Evolutionary conservation across 1,140 invertebrate species (phyloP).

Genomic region (Lasioglossum baleicum): DNA sequence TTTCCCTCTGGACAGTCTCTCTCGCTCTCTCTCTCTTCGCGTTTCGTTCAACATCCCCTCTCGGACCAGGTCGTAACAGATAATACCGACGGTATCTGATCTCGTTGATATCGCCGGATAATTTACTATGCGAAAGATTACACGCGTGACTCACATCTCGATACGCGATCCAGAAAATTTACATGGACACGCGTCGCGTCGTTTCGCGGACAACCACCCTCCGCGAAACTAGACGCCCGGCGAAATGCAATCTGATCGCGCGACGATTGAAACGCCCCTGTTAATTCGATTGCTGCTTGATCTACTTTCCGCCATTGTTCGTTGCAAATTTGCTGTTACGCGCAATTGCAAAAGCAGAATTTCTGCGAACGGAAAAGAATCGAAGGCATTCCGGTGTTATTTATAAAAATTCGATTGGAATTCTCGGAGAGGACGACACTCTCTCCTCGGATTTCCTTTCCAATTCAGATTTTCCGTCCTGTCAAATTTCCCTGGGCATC

Average conservation of each 20-base stretch:
- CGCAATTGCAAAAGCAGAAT: too few relatives aligned
- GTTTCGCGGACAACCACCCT: too few relatives aligned
- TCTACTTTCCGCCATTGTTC: too few relatives aligned
- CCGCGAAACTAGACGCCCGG: too few relatives aligned
- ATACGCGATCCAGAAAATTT: conserved; percentile 27
- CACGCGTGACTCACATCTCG: conserved; percentile 57
- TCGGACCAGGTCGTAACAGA: conserved; percentile 46
- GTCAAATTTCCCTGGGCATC: conserved; percentile 3
- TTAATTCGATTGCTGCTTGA: too few relatives aligned
- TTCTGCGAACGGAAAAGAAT: too few relatives aligned
- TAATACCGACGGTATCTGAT: conserved; percentile 65
- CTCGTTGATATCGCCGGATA: conserved; percentile 65
- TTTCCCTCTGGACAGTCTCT: background rate
- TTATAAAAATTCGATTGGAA: too few relatives aligned
- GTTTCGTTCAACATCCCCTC: background rate
- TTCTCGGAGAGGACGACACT: background rate
- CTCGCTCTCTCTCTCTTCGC: background rate
- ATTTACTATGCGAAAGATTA: conserved; percentile 68
- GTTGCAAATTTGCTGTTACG: too few relatives aligned
- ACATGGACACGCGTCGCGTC: conserved; percentile 22
- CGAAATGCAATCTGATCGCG: background rate
- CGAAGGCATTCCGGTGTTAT: too few relatives aligned
- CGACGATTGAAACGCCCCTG: too few relatives aligned
- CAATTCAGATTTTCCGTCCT: conserved; percentile 29
- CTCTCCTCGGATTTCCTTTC: conserved; percentile 10